Evolutionary conservation across 1,140 invertebrate genomes (phyloP).

Genomic region (Rhagoletis zephyria): DNA sequence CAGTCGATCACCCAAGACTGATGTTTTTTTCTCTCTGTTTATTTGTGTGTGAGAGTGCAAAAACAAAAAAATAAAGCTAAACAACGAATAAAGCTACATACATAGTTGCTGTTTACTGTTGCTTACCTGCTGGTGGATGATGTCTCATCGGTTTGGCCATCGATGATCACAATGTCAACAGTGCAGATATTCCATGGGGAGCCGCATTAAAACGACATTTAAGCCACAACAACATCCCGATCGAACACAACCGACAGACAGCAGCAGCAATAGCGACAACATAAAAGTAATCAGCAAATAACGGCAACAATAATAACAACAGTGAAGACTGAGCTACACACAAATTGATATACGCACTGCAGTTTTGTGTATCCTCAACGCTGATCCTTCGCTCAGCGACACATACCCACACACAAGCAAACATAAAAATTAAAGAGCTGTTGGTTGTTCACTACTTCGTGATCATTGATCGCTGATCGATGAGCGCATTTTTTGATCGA

Average conservation of each 20-base stretch:
- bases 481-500: constrained; percentile 13
- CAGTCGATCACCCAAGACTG: constrained; percentile 43
- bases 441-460: neutral
- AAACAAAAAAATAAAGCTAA: no score
- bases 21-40: neutral
- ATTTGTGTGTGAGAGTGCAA: neutral
- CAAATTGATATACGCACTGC: constrained; percentile 3
- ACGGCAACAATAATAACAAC: constrained; percentile 1
- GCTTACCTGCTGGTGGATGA: neutral
- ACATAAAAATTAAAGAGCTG: neutral
- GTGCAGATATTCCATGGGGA: constrained; percentile 69
- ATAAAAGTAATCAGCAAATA: constrained; percentile 54
- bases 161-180: constrained; percentile 72
- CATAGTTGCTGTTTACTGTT: constrained; percentile 11
- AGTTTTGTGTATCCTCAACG: neutral
- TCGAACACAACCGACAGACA: constrained; percentile 53
- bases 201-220: constrained; percentile 72
- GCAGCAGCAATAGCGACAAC: constrained; percentile 59
- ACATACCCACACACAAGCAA: no score
- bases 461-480: neutral
- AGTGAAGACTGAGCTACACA: neutral
- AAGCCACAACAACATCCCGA: constrained; percentile 64
- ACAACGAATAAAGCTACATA: neutral
- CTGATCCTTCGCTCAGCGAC: neutral
- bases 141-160: constrained; percentile 65